Conservation (phyloP, 2,797 vertebrate species). For the Cuculus canorus region DNA sequence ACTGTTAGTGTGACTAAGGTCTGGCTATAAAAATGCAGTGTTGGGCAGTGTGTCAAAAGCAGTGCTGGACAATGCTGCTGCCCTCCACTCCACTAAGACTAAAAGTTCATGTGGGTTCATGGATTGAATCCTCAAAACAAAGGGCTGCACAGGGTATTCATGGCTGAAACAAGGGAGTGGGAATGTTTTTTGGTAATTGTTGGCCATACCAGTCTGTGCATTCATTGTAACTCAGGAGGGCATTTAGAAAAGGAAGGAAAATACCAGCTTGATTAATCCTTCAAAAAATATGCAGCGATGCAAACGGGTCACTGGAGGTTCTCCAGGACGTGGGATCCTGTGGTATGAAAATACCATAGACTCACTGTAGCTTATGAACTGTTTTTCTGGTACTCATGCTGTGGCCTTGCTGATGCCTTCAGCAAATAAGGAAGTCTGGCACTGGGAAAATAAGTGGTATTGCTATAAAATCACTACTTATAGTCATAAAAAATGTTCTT, state of each 20-base stretch:
- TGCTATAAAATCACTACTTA: not conserved
- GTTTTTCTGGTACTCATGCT: not conserved
- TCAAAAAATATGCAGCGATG: not conserved
- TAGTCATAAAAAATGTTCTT: not conserved
- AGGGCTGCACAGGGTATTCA: not conserved
- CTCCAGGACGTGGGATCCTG: rapidly evolving
- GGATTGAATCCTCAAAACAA: not conserved
- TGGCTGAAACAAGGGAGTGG: not conserved
- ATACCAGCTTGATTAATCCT: not conserved
- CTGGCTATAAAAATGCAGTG: not conserved
- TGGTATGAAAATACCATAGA: not conserved
- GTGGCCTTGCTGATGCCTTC: not conserved
- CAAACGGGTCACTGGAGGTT: not conserved
- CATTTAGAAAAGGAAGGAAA: not conserved
- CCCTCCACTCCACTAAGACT: not conserved
- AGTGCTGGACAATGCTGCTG: not conserved
- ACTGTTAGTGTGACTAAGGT: not conserved
- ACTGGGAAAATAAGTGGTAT: not conserved
- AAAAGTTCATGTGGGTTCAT: not conserved
- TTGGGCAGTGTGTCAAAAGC: not conserved
- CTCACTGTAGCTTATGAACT: not conserved
- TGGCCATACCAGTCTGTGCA: not conserved
- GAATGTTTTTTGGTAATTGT: not conserved
- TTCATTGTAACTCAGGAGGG: not conserved
- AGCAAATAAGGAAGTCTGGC: not conserved